Base-by-base conservation (phyloP, 2,797 vertebrate genomes). In the Borostomias antarcticus region DNA sequence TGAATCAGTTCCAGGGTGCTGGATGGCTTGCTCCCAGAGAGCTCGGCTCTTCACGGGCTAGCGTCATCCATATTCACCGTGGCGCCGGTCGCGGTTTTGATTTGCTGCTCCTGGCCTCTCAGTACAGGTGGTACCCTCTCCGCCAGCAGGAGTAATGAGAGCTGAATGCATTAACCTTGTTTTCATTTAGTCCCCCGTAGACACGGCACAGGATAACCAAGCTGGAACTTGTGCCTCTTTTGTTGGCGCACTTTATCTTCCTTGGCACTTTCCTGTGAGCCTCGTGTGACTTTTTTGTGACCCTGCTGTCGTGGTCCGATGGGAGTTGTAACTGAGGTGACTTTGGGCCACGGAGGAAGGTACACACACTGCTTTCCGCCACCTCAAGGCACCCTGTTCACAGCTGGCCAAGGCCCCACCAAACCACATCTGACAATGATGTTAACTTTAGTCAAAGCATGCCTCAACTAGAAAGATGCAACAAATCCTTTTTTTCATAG, bases 111-210 rank as follows among this genome's bases (percentile, higher is more conserved):
- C 79, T 82, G 78, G 87, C 80, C 71, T 82, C 80, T 74, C 61
- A 75, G 86, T 80, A 78, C 80, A 77, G 84, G 85, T 82, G 87
- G 85, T 77, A 86, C 82, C 82, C 68, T 69, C 75, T 82, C 76
- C 78, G 83, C 86, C 85, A 83, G 80, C 58, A 30, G 65, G 83
- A 80, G 85, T 90, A 89, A 91, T 90, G 87, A 86, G 84, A 88
- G 85, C 77, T n/a, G 86, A 88, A 90, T 89, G 85, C 86, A 91
- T 92, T 91, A 90, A 91, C 89, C 91, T 90, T 89, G 89, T 92
- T 92, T 92, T 91, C 89, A 89, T 90, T 90, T 87, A 87, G 88
- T 90, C 88, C 90, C n/a, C 88, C 19, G 74, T 82, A 87, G 89
- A 88, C 83, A 62, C 70, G 73, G 75, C 84, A 77, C 62, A 64